Base-by-base conservation (phyloP, 2,113 vertebrate genomes). In the Varanus komodoensis region DNA sequence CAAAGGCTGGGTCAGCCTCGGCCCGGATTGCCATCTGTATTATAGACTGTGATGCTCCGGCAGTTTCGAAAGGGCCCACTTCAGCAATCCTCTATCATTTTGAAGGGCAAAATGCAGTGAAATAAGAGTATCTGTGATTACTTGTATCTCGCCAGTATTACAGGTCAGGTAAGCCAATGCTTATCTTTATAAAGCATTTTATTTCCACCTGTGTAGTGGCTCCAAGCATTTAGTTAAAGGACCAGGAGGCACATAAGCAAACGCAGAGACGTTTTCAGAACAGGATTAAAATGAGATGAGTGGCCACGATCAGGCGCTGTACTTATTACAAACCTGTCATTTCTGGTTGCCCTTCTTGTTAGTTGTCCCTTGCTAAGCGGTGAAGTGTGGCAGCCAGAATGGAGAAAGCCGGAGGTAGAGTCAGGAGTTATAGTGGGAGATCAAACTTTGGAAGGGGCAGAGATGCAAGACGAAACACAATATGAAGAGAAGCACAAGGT, bases 191-290 rank as follows among this genome's bases (percentile, higher is more conserved):
- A 67, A n/a, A 67, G 11, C 74, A 25, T 79, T 78, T 91, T 84
- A 44, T 69, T 84, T 77, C 38, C 23, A 90, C 14, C 19, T 8
- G 23, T 44, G n/a, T 21, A 32, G 85, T 34, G 50, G 77, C 74
- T 90, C 50, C 79, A n/a, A 78, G 92, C 52, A 71, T 29, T 79
- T 82, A 64, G 44, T 87, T 84, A 57, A 68, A 89, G 11, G 75
- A 78, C 44, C 81, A 54, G 19, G 80, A 88, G 32, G 83, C 52
- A 69, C 69, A 1, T 50, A 77, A 83, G 82, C 1, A 78, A 78
- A 67, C 73, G 0, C 11, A 1, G 50, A 88, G 89, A 74, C 73
- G 61, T 93, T 44, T 77, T 61, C 57, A 61, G 86, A 11, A 52
- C 3, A 89, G 17, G 84, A 89, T 89, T 86, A 34, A 89, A 94